Conservation (phyloP, 1,140 invertebrate genomes). For the Pseudomyrmex cubaensis region DNA sequence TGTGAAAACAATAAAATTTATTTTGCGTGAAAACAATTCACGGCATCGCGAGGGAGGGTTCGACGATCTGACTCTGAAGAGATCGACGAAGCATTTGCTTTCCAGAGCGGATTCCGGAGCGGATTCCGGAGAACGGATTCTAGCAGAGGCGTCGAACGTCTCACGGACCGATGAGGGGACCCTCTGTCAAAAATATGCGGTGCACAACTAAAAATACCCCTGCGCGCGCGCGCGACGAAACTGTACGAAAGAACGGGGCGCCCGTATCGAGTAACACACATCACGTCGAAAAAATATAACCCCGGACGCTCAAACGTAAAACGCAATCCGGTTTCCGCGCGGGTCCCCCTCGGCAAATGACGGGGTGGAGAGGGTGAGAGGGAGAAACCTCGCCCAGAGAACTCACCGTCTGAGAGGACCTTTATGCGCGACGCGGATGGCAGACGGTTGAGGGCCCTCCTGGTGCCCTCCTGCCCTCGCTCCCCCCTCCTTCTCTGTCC, state of each 20-base stretch:
- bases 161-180: not conserved
- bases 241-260: not conserved
- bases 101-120: not conserved
- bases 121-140: conserved; percentile 12
- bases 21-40: too few relatives aligned
- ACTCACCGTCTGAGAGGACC: conserved; percentile 56
- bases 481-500: not conserved
- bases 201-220: conserved; percentile 40
- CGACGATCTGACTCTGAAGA: too few relatives aligned
- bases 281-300: conserved; percentile 43
- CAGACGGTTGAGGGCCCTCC: conserved; percentile 67
- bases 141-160: conserved; percentile 40
- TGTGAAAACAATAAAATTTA: too few relatives aligned
- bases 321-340: conserved; percentile 50
- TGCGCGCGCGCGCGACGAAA: conserved; percentile 23
- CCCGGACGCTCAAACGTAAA: conserved; percentile 35
- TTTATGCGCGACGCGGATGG: conserved; percentile 56
- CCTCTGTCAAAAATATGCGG: conserved; percentile 52
- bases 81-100: not conserved
- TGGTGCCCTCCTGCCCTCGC: conserved; percentile 20
- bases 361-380: not conserved
- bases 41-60: too few relatives aligned
- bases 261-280: conserved; percentile 44
- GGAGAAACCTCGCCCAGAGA: conserved; percentile 16
- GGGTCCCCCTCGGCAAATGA: not conserved